Evolutionary conservation across 1,140 invertebrate genomes (phyloP).

Genomic region (Caerostris darwini): DNA sequence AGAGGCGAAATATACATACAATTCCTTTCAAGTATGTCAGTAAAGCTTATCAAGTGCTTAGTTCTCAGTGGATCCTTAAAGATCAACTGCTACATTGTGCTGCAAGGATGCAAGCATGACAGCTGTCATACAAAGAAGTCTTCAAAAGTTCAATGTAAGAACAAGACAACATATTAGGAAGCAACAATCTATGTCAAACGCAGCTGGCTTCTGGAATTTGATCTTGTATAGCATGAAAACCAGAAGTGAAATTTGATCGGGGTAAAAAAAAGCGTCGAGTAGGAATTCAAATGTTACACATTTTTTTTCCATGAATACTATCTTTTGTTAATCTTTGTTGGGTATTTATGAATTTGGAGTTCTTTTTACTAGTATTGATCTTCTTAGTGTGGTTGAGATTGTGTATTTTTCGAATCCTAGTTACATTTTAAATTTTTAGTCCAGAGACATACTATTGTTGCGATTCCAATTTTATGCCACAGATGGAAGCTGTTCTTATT

Average conservation of each 20-base stretch:
- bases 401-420: too few relatives aligned
- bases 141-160: not conserved
- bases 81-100: not conserved
- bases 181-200: not conserved
- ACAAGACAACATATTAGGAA: slow-evolving; percentile 2
- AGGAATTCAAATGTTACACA: not conserved
- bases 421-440: too few relatives aligned
- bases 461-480: too few relatives aligned
- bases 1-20: not conserved
- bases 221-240: not conserved
- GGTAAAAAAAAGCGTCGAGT: not conserved
- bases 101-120: not conserved
- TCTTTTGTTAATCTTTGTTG: not conserved
- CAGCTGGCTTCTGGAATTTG: slow-evolving; percentile 35
- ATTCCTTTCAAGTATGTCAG: not conserved
- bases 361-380: too few relatives aligned
- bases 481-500: too few relatives aligned
- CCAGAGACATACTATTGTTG: too few relatives aligned
- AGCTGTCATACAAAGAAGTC: slow-evolving; percentile 27
- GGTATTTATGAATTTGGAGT: not conserved
- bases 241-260: not conserved
- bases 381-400: too few relatives aligned
- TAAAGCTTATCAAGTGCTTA: not conserved
- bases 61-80: not conserved
- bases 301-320: not conserved